These are phyloP conservation scores for Branchinecta lynchi DNA, from an alignment of 1,140 invertebrate species.

Conservation along the genomic window DNA sequence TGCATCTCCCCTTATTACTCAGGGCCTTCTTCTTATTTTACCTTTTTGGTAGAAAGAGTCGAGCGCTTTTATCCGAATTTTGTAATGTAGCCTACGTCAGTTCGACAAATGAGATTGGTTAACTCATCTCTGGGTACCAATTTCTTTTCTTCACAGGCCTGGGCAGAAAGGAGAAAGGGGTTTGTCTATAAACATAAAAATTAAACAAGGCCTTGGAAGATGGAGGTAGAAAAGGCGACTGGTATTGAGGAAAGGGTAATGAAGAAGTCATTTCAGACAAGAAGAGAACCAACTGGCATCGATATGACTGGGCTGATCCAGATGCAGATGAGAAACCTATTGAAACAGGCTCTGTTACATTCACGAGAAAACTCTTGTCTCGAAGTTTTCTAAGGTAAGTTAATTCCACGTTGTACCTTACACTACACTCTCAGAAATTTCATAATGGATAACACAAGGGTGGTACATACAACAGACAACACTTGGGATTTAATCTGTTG, in stretches of 20 bases:
- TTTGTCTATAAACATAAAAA: neutral
- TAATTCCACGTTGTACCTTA: too few species aligned
- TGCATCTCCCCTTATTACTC: too few species aligned
- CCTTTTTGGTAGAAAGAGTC: too few species aligned
- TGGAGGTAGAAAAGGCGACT: neutral
- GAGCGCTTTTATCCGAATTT: too few species aligned
- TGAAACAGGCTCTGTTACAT: neutral
- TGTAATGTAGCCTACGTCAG: too few species aligned
- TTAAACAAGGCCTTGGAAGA: neutral
- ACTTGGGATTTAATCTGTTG: too few species aligned
- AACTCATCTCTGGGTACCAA: neutral
- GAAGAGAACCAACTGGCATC: slow-evolving; percentile 1
- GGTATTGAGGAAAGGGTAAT: neutral
- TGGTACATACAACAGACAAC: too few species aligned
- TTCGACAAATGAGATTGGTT: neutral
- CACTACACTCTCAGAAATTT: too few species aligned
- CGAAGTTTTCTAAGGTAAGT: neutral
- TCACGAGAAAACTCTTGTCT: neutral
- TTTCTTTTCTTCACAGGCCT: neutral
- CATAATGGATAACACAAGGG: too few species aligned
- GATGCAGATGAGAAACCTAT: neutral
- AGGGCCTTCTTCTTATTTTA: too few species aligned
- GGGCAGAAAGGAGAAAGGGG: neutral
- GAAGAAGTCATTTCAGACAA: neutral
- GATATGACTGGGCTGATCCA: neutral